Base-by-base conservation (phyloP, 2,113 vertebrate species). In the Ophthalmolycus amberensis region DNA sequence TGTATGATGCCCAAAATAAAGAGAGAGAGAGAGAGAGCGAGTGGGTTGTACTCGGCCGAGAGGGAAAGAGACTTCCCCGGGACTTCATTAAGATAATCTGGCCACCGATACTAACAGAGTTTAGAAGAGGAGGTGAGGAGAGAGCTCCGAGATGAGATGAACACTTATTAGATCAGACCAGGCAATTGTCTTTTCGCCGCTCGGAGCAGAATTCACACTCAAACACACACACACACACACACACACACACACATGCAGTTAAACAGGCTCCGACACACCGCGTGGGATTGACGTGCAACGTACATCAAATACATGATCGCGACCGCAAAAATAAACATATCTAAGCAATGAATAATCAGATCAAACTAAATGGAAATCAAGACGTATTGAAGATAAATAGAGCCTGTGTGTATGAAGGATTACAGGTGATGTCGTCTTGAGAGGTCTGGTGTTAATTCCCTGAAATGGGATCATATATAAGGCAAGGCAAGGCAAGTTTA, bases 1-100 rank as follows among this genome's bases (percentile, higher is more conserved):
- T 29, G 72, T 69, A 44, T 67, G 34, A 59, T 64, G 46, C 32
- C 54, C 29, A 65, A 75, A 77, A 72, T 12, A 44, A 14, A 42
- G 40, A 42, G 40, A 11, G 40, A 42, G 40, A 42, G 5, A 66
- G 38, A 27, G 9, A 32, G 32, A 44, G 34, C 56, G 59, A 46
- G 38, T 6, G n/a, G 58, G 18, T 50, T 32, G 56, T 29, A 29
- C 54, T 4, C 7, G 1, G 27, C 40, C 12, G 54, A 69, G 48
- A 71, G 83, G 83, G 83, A 92, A 93, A 92, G 90, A 86, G 90
- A 94, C 94, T 94, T 94, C 90, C 85, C 83, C 80, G 82, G 89
- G 95, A 95, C 95, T 95, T 95, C 94, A 95, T 95, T 94, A 95
- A 93, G 93, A 80, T 95, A 94, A 96, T 95, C 91, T 92, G 86